Evolutionary conservation across 2,888 invertebrate genomes (phyloP).

Genomic region (Nezara viridula): DNA sequence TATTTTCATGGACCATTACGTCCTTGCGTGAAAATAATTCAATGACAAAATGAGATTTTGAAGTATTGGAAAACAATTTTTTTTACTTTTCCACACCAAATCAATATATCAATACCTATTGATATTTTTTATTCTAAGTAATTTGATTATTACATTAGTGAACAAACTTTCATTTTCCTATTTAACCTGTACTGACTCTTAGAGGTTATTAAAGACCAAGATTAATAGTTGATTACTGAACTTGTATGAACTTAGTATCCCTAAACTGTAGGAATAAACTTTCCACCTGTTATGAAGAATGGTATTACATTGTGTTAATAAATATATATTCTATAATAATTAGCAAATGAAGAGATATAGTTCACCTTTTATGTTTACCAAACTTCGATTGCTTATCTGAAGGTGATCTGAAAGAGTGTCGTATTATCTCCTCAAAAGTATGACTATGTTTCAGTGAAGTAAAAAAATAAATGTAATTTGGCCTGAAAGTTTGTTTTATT

Average conservation of each 20-base stretch:
- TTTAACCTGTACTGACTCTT: neutral
- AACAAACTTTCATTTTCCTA: neutral
- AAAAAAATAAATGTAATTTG: constrained; percentile 15
- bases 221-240: neutral
- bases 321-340: neutral
- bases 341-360: neutral
- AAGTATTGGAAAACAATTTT: neutral
- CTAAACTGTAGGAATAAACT: neutral
- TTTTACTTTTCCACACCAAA: neutral
- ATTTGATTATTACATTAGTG: neutral
- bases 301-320: neutral
- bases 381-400: neutral
- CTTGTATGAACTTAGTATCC: neutral
- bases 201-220: neutral
- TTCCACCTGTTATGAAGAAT: neutral
- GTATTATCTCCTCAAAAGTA: neutral
- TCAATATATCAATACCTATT: neutral
- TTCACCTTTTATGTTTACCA: neutral
- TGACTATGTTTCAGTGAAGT: neutral
- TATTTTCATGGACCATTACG: neutral
- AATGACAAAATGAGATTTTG: neutral
- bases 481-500: neutral
- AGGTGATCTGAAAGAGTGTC: neutral
- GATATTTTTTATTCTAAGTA: neutral
- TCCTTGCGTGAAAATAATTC: neutral